A percentile compares a stretch with the other conserved stretches of the same genome.
Evolutionary conservation across 2,888 invertebrate genomes (phyloP).

Genomic region (Ophion slaviceki): DNA sequence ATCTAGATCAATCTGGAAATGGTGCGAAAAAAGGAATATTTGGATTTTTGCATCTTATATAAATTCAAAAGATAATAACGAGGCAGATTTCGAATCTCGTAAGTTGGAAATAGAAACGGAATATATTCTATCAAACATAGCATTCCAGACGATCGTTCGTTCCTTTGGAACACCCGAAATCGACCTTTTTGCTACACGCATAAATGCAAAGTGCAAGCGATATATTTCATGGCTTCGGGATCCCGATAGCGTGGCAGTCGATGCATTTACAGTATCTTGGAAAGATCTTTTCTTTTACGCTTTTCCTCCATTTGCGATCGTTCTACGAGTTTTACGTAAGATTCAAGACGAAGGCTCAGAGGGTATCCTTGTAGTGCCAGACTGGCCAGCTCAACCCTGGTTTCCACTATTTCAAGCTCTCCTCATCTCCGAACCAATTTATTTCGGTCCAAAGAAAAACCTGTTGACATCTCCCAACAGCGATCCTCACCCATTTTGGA

Average conservation of each 20-base stretch:
- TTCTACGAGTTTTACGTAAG: neutral
- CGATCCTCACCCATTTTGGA: constrained; percentile 9
- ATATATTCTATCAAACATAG: neutral
- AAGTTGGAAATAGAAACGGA: constrained; percentile 17
- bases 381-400: constrained; percentile 12
- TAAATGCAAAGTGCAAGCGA: neutral
- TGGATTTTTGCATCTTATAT: constrained; percentile 4
- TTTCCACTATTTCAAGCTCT: no score
- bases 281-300: constrained; percentile 6
- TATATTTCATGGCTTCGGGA: constrained; percentile 9
- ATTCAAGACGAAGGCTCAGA: no score
- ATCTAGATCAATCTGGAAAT: constrained; percentile 17
- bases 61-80: no score
- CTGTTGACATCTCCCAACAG: neutral
- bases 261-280: neutral
- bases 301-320: constrained; percentile 7
- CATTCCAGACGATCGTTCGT: neutral
- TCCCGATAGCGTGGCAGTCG: neutral
- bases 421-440: neutral
- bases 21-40: constrained; percentile 11
- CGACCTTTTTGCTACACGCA: constrained; percentile 7
- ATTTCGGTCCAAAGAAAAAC: neutral
- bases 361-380: neutral
- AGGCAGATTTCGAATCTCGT: no score
- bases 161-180: constrained; percentile 4